These are phyloP conservation scores for Bombus confusus DNA, from an alignment of 1,140 invertebrate genomes.

Conservation along the genomic window DNA sequence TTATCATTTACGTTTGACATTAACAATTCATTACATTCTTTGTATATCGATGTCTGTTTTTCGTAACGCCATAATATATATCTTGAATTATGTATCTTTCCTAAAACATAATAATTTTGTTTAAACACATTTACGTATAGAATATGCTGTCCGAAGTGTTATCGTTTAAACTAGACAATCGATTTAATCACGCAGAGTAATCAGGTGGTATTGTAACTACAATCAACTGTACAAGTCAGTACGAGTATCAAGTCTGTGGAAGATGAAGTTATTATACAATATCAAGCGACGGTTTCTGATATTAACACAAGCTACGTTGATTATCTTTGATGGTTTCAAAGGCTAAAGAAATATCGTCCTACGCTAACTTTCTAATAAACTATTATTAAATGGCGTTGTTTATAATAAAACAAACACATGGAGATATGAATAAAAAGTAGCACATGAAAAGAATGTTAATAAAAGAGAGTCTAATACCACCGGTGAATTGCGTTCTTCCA, in stretches of 20 bases:
- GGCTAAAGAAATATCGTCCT: not conserved
- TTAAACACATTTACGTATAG: too few relatives aligned
- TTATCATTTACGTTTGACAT: too few relatives aligned
- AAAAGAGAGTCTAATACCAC: not conserved
- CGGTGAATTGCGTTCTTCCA: not conserved
- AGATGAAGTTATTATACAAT: not conserved
- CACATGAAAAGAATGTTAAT: not conserved
- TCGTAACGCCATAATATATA: too few relatives aligned
- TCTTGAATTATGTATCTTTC: too few relatives aligned
- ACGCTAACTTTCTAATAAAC: not conserved
- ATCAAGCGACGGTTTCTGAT: not conserved
- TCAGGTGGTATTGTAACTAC: not conserved
- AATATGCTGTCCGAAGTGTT: not conserved
- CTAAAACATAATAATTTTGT: too few relatives aligned
- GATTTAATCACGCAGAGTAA: not conserved
- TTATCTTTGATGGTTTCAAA: not conserved
- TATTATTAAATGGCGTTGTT: not conserved
- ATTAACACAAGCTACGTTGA: conserved; percentile 1
- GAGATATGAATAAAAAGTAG: not conserved
- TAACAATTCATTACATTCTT: too few relatives aligned
- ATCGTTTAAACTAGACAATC: not conserved
- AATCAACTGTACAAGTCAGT: not conserved
- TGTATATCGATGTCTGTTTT: too few relatives aligned
- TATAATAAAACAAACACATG: not conserved
- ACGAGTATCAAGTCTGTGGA: not conserved